A percentile compares a stretch with the other conserved stretches of the same genome.
Evolutionary conservation across 2,888 invertebrate species (phyloP).

Genomic region (Dioctria rufipes): DNA sequence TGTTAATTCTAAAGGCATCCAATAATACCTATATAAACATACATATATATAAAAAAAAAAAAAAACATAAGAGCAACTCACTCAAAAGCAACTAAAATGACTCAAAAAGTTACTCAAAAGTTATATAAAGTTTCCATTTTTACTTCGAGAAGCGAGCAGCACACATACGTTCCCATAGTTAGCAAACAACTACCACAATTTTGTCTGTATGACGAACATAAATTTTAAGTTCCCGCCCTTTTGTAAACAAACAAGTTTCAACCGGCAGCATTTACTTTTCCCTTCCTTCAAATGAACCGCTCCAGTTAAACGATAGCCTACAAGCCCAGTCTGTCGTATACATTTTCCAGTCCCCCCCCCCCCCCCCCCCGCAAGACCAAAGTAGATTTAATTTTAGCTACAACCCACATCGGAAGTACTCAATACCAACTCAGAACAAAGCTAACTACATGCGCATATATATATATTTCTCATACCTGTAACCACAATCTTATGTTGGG

Average conservation of each 20-base stretch:
- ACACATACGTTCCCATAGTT: no score
- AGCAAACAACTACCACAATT: no score
- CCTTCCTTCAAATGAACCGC: conserved; percentile 4
- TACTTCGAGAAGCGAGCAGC: no score
- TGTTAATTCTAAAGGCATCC: no score
- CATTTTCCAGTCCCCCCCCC: not conserved
- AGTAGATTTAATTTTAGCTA: not conserved
- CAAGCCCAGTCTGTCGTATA: not conserved
- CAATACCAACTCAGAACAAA: no score
- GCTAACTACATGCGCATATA: not conserved
- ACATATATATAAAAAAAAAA: no score
- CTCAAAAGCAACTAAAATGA: no score
- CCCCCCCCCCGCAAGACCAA: not conserved
- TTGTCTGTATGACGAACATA: not conserved
- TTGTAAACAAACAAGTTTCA: conserved; percentile 12
- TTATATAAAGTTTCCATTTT: no score
- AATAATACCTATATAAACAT: no score
- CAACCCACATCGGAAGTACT: not conserved
- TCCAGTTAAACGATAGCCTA: not conserved
- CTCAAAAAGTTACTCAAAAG: no score
- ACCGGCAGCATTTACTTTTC: not conserved
- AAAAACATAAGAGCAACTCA: no score
- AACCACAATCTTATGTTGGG: not conserved
- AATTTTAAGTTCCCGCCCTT: conserved; percentile 16
- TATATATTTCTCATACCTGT: not conserved